These are phyloP conservation scores for Amblyjoppa fuscipennis DNA, from an alignment of 2,888 invertebrate species.

Conservation along the genomic window DNA sequence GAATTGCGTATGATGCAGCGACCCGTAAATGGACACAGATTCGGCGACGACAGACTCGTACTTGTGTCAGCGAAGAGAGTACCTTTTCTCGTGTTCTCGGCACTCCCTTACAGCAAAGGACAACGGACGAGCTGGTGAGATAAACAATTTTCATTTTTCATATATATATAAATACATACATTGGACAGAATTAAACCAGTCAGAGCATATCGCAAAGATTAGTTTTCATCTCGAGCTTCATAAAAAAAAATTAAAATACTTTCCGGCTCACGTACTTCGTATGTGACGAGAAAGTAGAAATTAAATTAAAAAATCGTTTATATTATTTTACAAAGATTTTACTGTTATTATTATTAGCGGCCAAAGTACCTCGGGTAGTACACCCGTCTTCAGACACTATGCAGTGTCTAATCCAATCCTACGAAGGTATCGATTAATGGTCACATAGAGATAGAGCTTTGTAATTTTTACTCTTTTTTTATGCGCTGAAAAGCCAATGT, in stretches of 20 bases:
- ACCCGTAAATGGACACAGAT: conserved; percentile 89
- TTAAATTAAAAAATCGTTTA: conserved; percentile 13
- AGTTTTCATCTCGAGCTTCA: conserved; percentile 29
- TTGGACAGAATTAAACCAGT: conserved; percentile 1
- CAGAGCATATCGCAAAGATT: conserved; percentile 11
- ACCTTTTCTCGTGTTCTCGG: conserved; percentile 95
- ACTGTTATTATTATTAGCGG: conserved; percentile 73
- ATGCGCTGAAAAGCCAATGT: conserved; percentile 30
- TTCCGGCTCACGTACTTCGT: neutral
- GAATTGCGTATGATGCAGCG: conserved; percentile 86
- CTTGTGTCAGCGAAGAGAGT: conserved; percentile 92
- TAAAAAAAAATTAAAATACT: conserved; percentile 29
- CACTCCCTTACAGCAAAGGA: conserved; percentile 93
- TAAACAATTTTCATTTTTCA: neutral
- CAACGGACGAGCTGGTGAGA: conserved; percentile 88
- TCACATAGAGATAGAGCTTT: conserved; percentile 39
- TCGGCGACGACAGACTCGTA: conserved; percentile 93
- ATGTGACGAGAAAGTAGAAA: neutral
- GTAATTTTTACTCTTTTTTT: conserved; percentile 10
- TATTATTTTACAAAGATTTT: conserved; percentile 30
- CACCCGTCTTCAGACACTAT: conserved; percentile 77
- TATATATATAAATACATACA: neutral
- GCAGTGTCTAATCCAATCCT: conserved; percentile 76
- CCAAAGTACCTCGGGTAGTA: conserved; percentile 73
- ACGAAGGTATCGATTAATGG: conserved; percentile 73